Percentiles rank a stretch among this genome's conserved stretches.
Evolutionary conservation across 2,888 invertebrate genomes (phyloP).

Genomic region (Cyaniris semiargus): DNA sequence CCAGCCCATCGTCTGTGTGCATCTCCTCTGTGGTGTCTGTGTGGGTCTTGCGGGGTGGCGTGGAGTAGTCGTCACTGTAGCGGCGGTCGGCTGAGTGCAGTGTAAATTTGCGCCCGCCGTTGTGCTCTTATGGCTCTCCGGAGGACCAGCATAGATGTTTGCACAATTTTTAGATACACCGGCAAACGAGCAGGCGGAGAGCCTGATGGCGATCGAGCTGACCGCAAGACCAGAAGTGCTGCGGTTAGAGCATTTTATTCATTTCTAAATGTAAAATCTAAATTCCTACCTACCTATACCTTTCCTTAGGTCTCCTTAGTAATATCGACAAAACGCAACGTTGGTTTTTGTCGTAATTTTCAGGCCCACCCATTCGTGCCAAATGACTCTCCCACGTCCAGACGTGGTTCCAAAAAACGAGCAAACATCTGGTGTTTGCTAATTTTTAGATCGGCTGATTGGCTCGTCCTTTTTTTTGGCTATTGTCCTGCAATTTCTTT

Average conservation of each 20-base stretch:
- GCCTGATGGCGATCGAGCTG: not conserved
- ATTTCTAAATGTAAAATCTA: no score
- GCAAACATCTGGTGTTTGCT: not conserved
- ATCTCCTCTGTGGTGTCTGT: slow-evolving; percentile 23
- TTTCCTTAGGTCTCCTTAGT: no score
- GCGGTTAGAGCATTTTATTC: no score
- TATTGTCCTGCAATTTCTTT: slow-evolving; percentile 22
- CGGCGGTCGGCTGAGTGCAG: slow-evolving; percentile 65
- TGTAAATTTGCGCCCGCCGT: slow-evolving; percentile 74
- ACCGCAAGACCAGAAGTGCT: no score
- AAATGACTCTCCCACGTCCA: not conserved
- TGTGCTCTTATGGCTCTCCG: slow-evolving; percentile 65
- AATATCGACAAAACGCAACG: no score
- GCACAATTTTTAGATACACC: not conserved
- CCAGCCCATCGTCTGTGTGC: not conserved
- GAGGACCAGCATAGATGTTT: slow-evolving; percentile 47
- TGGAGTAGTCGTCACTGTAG: slow-evolving; percentile 70
- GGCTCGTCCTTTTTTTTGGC: not conserved
- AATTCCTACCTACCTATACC: no score
- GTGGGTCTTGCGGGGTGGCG: slow-evolving; percentile 1
- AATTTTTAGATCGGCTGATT: slow-evolving; percentile 50
- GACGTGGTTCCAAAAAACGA: not conserved
- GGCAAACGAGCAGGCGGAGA: not conserved
- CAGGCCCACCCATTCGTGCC: not conserved
- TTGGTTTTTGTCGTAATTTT: not conserved